phyloP scores from a whole-genome alignment of 2,797 vertebrate species.

The Malurus splendens region DNA sequence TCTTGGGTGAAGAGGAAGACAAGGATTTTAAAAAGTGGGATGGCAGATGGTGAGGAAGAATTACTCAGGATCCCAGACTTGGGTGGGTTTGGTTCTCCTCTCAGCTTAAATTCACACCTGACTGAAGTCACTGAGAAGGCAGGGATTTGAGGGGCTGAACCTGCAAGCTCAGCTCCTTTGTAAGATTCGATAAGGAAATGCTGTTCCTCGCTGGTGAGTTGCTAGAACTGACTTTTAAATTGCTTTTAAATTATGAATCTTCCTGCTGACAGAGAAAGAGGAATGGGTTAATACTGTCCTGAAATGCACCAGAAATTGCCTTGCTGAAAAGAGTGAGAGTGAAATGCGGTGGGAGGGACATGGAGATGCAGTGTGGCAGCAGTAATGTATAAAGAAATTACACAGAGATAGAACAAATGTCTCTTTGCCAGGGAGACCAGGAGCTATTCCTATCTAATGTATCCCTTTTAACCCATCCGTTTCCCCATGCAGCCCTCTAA shows the following conservation, averaged over 20 bases:
- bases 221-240: background rate
- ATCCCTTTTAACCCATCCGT: slow-evolving; percentile 29
- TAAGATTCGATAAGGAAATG: background rate
- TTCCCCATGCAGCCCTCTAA: background rate
- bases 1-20: background rate
- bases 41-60: background rate
- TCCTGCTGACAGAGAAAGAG: slow-evolving; percentile 1
- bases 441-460: slow-evolving; percentile 22
- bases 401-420: slow-evolving; percentile 50
- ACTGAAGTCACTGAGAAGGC: background rate
- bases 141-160: background rate
- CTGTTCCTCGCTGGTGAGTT: background rate
- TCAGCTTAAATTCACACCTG: slow-evolving; percentile 9
- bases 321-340: slow-evolving; percentile 46
- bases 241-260: background rate
- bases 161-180: background rate
- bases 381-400: slow-evolving; percentile 57
- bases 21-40: background rate
- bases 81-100: background rate
- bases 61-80: background rate
- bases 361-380: slow-evolving; percentile 56
- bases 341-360: slow-evolving; percentile 54
- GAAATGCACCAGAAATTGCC: slow-evolving; percentile 63
- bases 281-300: slow-evolving; percentile 63
- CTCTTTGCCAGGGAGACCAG: slow-evolving; percentile 37